phyloP scores from a whole-genome alignment of 2,113 vertebrate genomes.

The Regulus satrapa region DNA sequence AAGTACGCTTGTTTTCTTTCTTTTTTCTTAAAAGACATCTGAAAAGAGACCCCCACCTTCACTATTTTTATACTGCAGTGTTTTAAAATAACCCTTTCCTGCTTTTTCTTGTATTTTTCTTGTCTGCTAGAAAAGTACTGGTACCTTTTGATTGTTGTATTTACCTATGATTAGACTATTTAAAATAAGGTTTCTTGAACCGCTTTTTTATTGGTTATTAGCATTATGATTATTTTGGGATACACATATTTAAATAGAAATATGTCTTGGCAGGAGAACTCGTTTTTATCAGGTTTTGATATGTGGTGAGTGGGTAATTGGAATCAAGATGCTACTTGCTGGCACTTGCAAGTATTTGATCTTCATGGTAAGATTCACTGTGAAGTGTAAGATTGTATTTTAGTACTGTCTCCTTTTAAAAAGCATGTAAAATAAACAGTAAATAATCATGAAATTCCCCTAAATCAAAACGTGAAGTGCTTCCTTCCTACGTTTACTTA shows the following conservation, averaged over 20 bases:
- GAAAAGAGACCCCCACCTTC: not conserved
- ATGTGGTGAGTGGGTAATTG: not conserved
- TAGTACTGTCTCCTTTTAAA: not conserved
- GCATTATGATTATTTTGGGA: not conserved
- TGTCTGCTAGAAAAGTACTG: not conserved
- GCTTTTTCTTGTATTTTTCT: not conserved
- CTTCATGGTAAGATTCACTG: not conserved
- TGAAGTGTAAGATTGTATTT: conserved; percentile 14
- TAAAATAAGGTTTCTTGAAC: not conserved
- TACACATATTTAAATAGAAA: not conserved
- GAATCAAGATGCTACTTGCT: conserved; percentile 47
- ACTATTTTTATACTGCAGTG: not conserved
- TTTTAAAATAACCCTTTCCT: not conserved
- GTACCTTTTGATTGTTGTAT: not conserved
- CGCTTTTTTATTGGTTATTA: not conserved
- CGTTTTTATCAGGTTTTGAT: not conserved
- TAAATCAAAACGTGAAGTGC: not conserved
- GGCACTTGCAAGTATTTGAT: conserved; percentile 9
- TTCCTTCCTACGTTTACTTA: not conserved
- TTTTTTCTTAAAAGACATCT: conserved; percentile 49
- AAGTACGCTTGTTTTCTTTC: conserved; percentile 35
- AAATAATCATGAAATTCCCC: not conserved
- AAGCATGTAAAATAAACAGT: not conserved
- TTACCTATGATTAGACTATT: not conserved
- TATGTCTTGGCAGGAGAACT: not conserved